phyloP scores from a whole-genome alignment of 1,140 invertebrate genomes.

The Drosophila tropicalis region DNA sequence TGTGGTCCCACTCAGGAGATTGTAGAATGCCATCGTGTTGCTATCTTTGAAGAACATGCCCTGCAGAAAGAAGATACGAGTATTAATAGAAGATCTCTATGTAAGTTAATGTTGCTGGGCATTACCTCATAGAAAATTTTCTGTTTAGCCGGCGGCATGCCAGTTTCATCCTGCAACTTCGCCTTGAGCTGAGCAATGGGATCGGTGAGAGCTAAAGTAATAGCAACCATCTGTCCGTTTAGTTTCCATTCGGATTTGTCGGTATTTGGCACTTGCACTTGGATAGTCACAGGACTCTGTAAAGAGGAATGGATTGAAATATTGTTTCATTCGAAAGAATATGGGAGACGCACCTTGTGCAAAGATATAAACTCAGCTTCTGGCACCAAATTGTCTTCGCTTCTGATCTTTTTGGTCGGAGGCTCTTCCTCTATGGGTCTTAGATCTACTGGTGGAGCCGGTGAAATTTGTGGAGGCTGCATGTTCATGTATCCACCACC shows the following conservation, averaged over 20 bases:
- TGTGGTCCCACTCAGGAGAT: constrained; percentile 92
- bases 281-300: constrained; percentile 89
- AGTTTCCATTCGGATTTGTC: constrained; percentile 98
- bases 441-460: constrained; percentile 83
- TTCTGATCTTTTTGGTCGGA: constrained; percentile 93
- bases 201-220: constrained; percentile 92
- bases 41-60: constrained; percentile 99
- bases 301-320: constrained; percentile 15
- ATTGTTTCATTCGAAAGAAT: too few species aligned
- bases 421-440: constrained; percentile 91
- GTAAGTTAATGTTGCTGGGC: background rate
- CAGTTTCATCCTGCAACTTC: constrained; percentile 93
- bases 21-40: constrained; percentile 97
- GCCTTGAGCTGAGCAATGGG: constrained; percentile 94
- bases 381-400: constrained; percentile 96
- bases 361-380: constrained; percentile 86
- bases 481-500: constrained; percentile 83
- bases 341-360: constrained; percentile 82
- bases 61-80: constrained; percentile 85
- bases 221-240: constrained; percentile 94
- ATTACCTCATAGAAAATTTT: constrained; percentile 86
- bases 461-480: constrained; percentile 79
- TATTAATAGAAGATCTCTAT: background rate
- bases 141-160: constrained; percentile 98
- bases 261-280: constrained; percentile 91